phyloP scores from a whole-genome alignment of 2,113 vertebrate species.

The Acinonyx jubatus region DNA sequence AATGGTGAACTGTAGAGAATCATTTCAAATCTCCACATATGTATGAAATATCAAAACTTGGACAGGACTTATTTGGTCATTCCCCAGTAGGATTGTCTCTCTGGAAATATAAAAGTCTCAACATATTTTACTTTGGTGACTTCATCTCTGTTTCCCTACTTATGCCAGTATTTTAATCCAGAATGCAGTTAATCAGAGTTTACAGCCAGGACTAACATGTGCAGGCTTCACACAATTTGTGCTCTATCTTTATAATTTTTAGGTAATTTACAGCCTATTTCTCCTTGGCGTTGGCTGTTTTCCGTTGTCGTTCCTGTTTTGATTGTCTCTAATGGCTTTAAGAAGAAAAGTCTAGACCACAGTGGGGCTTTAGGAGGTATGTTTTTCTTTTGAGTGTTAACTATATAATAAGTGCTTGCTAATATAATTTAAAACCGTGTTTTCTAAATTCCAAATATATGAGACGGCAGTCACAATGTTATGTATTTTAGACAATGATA shows the following conservation, averaged over 20 bases:
- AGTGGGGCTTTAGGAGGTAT: conserved; percentile 94
- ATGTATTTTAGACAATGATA: background rate
- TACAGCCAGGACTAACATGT: background rate
- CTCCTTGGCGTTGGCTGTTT: conserved; percentile 97
- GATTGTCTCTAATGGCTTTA: conserved; percentile 88
- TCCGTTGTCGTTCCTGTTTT: conserved; percentile 92
- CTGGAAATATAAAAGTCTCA: conserved; percentile 1
- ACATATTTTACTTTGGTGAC: background rate
- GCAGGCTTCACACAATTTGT: background rate
- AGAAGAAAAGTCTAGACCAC: conserved; percentile 92
- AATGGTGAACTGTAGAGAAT: background rate
- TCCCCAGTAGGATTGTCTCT: background rate
- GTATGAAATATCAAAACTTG: conserved; percentile 26
- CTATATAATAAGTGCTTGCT: background rate
- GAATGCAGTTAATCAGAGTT: conserved; percentile 27
- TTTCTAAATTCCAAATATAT: conserved; percentile 39
- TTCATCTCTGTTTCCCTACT: conserved; percentile 22
- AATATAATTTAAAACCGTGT: background rate
- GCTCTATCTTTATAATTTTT: conserved; percentile 46
- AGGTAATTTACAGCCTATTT: conserved; percentile 93
- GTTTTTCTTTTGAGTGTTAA: conserved; percentile 61
- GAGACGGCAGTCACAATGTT: background rate
- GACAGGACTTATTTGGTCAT: background rate
- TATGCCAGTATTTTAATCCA: background rate
- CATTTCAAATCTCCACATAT: background rate